Evolutionary conservation across 2,888 invertebrate genomes (phyloP).

Genomic region (Glaucopsyche alexis): DNA sequence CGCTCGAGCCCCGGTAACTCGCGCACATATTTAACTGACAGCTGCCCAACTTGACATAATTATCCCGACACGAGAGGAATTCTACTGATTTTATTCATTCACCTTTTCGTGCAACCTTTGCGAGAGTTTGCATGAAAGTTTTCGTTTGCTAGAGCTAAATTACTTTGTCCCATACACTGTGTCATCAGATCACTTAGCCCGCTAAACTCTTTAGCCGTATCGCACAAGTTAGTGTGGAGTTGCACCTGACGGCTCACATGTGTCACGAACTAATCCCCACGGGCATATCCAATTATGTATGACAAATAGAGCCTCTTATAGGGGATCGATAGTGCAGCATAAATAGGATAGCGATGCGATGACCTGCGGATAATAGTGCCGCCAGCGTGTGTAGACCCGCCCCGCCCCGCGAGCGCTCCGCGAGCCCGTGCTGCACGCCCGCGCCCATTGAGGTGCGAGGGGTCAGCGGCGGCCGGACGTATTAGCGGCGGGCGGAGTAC

Average conservation of each 20-base stretch:
- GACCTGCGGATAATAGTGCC: conserved; percentile 39
- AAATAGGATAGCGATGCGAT: conserved; percentile 52
- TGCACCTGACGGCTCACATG: conserved; percentile 17
- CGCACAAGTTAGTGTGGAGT: not conserved
- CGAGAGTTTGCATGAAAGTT: too few species aligned
- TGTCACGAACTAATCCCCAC: conserved; percentile 28
- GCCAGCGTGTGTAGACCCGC: not conserved
- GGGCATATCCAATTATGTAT: conserved; percentile 36
- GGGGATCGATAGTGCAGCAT: conserved; percentile 53
- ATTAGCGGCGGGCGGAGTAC: not conserved
- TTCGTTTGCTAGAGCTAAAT: too few species aligned
- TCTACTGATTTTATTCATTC: too few species aligned
- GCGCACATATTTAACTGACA: not conserved
- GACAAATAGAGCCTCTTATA: conserved; percentile 36
- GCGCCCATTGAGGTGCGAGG: not conserved
- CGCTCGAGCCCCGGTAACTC: not conserved
- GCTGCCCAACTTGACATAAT: not conserved
- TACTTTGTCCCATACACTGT: too few species aligned
- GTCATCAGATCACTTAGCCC: too few species aligned
- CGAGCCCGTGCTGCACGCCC: not conserved
- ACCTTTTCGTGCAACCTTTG: too few species aligned
- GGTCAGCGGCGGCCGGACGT: not conserved
- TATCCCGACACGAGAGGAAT: not conserved
- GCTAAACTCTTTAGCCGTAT: not conserved
- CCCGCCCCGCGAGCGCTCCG: not conserved